Percentiles rank a stretch among this genome's conserved stretches.
Evolutionary conservation across 2,113 vertebrate species (phyloP).

Genomic region (Merops nubicus): DNA sequence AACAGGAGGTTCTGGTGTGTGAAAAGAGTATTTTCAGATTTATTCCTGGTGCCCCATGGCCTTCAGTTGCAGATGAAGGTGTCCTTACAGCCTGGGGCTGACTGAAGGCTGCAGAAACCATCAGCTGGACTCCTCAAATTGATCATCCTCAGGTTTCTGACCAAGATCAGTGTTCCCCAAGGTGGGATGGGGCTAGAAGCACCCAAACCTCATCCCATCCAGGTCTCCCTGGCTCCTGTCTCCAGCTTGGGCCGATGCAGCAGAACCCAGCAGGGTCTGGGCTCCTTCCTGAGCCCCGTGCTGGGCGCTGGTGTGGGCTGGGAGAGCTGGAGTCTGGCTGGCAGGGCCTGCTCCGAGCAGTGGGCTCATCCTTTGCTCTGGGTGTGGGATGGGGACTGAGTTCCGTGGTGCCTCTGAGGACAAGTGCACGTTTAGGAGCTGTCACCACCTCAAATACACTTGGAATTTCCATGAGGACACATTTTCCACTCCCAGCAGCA

Average conservation of each 20-base stretch:
- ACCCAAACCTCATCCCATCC: accelerated
- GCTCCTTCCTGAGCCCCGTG: neutral
- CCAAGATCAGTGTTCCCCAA: accelerated
- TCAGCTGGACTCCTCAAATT: neutral
- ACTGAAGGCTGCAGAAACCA: accelerated
- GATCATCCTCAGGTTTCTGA: neutral
- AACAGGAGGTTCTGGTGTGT: neutral
- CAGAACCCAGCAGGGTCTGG: accelerated
- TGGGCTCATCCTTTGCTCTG: neutral
- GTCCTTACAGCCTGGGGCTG: accelerated
- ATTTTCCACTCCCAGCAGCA: neutral
- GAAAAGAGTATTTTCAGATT: neutral
- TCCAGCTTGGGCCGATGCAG: accelerated
- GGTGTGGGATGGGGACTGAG: neutral
- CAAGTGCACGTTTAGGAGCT: neutral
- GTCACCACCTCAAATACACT: neutral
- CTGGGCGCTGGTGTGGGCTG: accelerated
- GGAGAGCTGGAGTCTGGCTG: neutral
- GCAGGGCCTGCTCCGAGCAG: neutral
- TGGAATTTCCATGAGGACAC: neutral
- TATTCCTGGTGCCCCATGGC: accelerated
- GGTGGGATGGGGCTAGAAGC: accelerated
- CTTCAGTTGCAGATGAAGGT: accelerated
- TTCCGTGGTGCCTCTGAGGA: neutral
- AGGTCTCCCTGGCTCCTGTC: neutral